Conservation (phyloP, 2,113 vertebrate genomes). For the Tympanuchus pallidicinctus region DNA sequence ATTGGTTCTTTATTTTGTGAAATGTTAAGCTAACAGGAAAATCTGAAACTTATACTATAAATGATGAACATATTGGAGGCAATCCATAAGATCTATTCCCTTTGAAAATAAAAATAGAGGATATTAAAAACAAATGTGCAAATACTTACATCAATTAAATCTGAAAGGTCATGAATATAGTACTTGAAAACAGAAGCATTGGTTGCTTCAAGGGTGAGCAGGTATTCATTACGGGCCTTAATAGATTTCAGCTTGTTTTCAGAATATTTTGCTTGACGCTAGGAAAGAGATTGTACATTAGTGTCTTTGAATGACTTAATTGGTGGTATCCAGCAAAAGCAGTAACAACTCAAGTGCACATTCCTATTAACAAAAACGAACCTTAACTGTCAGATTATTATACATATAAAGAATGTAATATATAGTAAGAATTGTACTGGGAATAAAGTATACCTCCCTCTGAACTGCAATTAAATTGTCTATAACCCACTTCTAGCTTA, state of each 20-base stretch:
- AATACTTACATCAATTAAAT: constrained; percentile 97
- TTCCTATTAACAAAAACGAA: neutral
- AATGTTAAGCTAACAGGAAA: neutral
- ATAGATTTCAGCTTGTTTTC: constrained; percentile 99
- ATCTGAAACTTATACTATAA: neutral
- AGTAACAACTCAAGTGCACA: neutral
- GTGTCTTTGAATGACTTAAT: neutral
- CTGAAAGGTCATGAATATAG: constrained; percentile 97
- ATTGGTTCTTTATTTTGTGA: neutral
- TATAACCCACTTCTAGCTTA: neutral
- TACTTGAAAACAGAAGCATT: constrained; percentile 99
- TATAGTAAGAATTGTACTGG: neutral
- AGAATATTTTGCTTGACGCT: constrained; percentile 98
- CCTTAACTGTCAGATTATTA: neutral
- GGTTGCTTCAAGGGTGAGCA: constrained; percentile 96
- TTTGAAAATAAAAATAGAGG: neutral
- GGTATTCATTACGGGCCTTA: constrained; percentile 97
- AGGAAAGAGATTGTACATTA: constrained; percentile 53
- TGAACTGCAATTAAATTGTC: constrained; percentile 13
- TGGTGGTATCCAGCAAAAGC: constrained; percentile 1
- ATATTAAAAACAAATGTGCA: neutral
- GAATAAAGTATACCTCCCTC: constrained; percentile 1
- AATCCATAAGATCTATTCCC: neutral
- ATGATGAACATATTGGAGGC: neutral
- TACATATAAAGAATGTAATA: neutral